phyloP scores from a whole-genome alignment of 1,140 invertebrate species.

The Stegodyphus dumicola region DNA sequence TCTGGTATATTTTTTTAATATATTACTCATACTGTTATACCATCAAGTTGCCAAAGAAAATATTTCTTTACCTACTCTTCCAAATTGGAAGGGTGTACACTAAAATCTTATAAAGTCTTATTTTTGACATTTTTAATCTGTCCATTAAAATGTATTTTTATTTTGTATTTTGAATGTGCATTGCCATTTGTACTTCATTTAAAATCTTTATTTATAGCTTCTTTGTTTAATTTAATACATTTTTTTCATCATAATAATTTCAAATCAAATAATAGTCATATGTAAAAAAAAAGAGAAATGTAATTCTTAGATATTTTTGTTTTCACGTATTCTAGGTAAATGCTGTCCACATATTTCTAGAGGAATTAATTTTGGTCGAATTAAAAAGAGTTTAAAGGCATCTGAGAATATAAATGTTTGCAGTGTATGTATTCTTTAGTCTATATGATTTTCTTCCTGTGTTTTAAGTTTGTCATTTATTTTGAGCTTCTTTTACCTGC shows the following conservation, averaged over 20 bases:
- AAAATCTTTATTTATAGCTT: neutral
- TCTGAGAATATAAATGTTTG: slow-evolving; percentile 3
- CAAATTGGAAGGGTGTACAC: too few relatives aligned
- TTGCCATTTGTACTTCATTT: too few relatives aligned
- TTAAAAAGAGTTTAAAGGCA: slow-evolving; percentile 28
- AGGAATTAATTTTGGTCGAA: slow-evolving; percentile 28
- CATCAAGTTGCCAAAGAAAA: too few relatives aligned
- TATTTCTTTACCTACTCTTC: too few relatives aligned
- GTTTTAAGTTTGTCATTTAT: neutral
- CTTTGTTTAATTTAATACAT: neutral
- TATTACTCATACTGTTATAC: too few relatives aligned
- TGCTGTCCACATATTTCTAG: slow-evolving; percentile 22
- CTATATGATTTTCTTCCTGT: too few relatives aligned
- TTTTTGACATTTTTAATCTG: too few relatives aligned
- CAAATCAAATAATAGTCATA: too few relatives aligned
- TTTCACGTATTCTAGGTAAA: slow-evolving; percentile 35
- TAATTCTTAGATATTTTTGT: neutral
- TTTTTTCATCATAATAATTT: neutral
- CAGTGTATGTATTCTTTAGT: slow-evolving; percentile 15
- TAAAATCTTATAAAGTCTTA: too few relatives aligned
- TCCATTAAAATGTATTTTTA: neutral
- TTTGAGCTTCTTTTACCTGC: neutral
- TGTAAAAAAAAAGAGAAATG: neutral
- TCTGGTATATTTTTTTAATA: too few relatives aligned
- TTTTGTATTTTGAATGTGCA: neutral